Evolutionary conservation across 2,888 invertebrate genomes (phyloP).

Genomic region (Heliconius hortense): DNA sequence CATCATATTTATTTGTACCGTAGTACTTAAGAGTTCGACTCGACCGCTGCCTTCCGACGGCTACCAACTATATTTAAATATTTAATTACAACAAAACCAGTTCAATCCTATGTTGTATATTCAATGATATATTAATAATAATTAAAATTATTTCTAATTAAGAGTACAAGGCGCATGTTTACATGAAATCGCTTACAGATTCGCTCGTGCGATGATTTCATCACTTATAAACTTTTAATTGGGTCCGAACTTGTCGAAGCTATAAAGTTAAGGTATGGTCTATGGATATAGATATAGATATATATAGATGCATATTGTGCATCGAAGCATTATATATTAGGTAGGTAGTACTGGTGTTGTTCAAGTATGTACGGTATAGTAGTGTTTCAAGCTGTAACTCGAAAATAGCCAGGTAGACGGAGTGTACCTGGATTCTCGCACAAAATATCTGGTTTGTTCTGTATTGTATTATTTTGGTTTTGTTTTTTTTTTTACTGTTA

Average conservation of each 20-base stretch:
- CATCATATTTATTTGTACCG: too few species aligned
- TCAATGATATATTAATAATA: slow-evolving; percentile 22
- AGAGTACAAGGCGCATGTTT: slow-evolving; percentile 50
- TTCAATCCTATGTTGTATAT: not conserved
- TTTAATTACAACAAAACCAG: too few species aligned
- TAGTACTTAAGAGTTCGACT: not conserved
- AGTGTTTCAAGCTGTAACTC: not conserved
- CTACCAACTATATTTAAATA: too few species aligned
- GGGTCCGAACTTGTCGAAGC: slow-evolving; percentile 44
- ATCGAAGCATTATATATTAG: slow-evolving; percentile 4
- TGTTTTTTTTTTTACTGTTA: too few species aligned
- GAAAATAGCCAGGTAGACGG: not conserved
- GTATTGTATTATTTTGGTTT: too few species aligned
- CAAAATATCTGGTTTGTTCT: too few species aligned
- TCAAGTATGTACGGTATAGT: slow-evolving; percentile 28
- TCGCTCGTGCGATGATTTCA: slow-evolving; percentile 54
- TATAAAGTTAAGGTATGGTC: slow-evolving; percentile 1
- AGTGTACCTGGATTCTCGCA: not conserved
- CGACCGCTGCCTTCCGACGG: not conserved
- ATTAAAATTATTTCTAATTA: slow-evolving; percentile 55
- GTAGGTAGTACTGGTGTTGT: not conserved
- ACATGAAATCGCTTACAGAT: slow-evolving; percentile 57
- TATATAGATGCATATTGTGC: slow-evolving; percentile 7
- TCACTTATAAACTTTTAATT: slow-evolving; percentile 63
- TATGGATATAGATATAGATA: slow-evolving; percentile 13